These are phyloP conservation scores for Sthenelais limicola DNA, from an alignment of 2,888 invertebrate species.

Conservation along the genomic window DNA sequence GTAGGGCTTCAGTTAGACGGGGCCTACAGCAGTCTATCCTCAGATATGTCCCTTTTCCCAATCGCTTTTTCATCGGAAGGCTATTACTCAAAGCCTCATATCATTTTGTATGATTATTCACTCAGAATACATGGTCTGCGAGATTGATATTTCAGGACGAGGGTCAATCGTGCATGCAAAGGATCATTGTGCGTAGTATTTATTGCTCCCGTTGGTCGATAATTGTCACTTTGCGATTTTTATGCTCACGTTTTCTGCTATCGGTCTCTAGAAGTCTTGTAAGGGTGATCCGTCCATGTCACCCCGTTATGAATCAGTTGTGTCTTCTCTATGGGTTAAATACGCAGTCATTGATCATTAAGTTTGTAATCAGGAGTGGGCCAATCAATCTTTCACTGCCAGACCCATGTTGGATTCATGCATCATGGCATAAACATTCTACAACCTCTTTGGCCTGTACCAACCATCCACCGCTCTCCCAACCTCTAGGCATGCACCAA, in stretches of 20 bases:
- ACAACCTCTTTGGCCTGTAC: no score
- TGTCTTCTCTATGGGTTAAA: constrained; percentile 6
- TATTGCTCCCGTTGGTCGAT: no score
- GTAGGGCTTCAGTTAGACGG: constrained; percentile 13
- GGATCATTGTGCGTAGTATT: no score
- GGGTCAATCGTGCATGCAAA: no score
- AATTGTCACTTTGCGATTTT: not conserved
- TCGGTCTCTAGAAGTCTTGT: not conserved
- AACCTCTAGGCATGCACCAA: no score
- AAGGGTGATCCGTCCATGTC: constrained; percentile 10
- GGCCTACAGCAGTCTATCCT: not conserved
- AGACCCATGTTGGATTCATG: not conserved
- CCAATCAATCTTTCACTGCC: not conserved
- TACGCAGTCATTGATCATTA: constrained; percentile 11
- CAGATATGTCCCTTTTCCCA: not conserved
- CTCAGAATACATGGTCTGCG: no score
- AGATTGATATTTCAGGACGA: no score
- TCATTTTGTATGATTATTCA: no score
- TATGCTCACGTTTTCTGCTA: not conserved
- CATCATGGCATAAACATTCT: no score
- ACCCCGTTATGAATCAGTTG: constrained; percentile 15
- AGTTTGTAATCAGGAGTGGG: constrained; percentile 1
- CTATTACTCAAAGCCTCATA: no score
- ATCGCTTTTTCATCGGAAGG: no score
- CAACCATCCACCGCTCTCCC: no score